phyloP scores from a whole-genome alignment of 2,113 vertebrate genomes.

The Gracilinanus agilis region DNA sequence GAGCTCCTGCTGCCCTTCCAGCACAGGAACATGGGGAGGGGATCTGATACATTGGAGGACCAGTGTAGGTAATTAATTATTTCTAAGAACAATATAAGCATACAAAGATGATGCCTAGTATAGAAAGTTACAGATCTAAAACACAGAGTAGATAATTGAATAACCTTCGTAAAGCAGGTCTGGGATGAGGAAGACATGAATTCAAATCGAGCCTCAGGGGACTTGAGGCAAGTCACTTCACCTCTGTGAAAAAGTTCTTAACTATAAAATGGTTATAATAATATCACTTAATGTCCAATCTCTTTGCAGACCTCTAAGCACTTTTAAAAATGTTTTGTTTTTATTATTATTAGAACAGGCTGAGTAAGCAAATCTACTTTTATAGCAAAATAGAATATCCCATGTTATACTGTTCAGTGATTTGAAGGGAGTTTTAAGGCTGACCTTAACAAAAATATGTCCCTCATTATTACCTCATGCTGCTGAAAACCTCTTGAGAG shows the following conservation, averaged over 20 bases:
- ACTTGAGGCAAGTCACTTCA: neutral
- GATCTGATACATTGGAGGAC: no score
- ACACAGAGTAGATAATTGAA: no score
- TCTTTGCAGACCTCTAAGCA: neutral
- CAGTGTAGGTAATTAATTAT: no score
- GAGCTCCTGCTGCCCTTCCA: no score
- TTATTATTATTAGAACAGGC: neutral
- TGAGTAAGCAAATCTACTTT: neutral
- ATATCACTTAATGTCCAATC: neutral
- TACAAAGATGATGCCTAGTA: no score
- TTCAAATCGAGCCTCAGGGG: neutral
- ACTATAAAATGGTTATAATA: neutral
- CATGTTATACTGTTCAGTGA: neutral
- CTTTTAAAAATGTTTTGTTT: no score
- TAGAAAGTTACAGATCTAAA: no score
- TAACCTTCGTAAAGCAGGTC: neutral
- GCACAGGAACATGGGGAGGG: no score
- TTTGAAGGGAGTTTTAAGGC: neutral
- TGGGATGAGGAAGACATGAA: neutral
- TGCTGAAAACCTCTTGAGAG: neutral
- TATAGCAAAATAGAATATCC: neutral
- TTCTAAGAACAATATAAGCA: no score
- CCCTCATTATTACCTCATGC: neutral
- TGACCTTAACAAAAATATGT: neutral
- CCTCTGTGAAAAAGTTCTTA: neutral